Evolutionary conservation across 1,140 invertebrate species (phyloP).

Genomic region (Thrips palmi): DNA sequence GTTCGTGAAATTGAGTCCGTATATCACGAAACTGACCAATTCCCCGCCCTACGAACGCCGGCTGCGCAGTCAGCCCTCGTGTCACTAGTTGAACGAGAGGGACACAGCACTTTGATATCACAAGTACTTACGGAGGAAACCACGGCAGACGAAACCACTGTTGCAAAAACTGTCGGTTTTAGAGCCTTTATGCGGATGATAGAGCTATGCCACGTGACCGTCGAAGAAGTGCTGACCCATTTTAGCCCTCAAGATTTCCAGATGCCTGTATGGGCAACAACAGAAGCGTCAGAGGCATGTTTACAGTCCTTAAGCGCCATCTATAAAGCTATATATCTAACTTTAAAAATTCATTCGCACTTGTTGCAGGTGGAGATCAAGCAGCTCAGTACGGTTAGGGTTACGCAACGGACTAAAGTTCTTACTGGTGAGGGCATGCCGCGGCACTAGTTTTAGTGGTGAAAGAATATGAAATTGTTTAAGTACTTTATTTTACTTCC

Average conservation of each 20-base stretch:
- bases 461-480: too few species aligned
- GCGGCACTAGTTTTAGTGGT: too few species aligned
- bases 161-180: slow-evolving; percentile 60
- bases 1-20: not conserved
- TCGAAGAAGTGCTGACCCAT: slow-evolving; percentile 64
- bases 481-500: too few species aligned
- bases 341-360: too few species aligned
- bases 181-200: slow-evolving; percentile 70
- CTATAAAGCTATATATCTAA: too few species aligned
- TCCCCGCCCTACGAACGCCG: slow-evolving; percentile 53
- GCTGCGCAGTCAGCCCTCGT: slow-evolving; percentile 64
- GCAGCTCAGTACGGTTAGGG: too few species aligned
- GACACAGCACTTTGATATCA: slow-evolving; percentile 55
- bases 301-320: too few species aligned
- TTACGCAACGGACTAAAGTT: too few species aligned
- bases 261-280: slow-evolving; percentile 52
- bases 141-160: slow-evolving; percentile 47
- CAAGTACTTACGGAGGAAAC: slow-evolving; percentile 59
- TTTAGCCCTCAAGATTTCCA: slow-evolving; percentile 66
- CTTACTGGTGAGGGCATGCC: too few species aligned
- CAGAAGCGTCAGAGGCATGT: slow-evolving; percentile 40
- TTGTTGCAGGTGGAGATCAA: slow-evolving; percentile 10
- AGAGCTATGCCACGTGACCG: slow-evolving; percentile 52
- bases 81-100: slow-evolving; percentile 59
- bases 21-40: slow-evolving; percentile 50